Evolutionary conservation across 1,140 invertebrate genomes (phyloP), one percentile per base, ranked within the genome.

Genomic region (Tetragonula clypearis): DNA sequence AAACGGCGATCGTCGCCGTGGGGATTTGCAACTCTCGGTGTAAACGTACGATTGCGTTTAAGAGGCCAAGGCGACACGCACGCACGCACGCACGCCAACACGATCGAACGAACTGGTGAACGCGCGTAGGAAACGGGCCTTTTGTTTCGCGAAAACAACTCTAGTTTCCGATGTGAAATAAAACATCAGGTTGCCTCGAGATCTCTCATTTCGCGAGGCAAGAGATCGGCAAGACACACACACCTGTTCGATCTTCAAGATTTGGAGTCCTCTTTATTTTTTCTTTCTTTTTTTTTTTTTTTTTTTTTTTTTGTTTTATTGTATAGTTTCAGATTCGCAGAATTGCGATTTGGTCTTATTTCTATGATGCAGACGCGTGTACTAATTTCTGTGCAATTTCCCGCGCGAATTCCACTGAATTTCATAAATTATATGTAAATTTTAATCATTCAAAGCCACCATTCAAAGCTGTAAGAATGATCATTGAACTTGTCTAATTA

Each of bases 61-160:
- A 87, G 91, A 92, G 93, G 93, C 92, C 93, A 94, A 94, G 93
- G 93, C 92, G 89, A 92, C 91, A 91, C n/a, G 35, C 30, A 84
- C 86, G 88, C 85, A 91, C n/a, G 35, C 30, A 84, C 86, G 88
- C 85, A 78, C 76, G 69, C 83, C 78, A 75, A 86, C 84, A 88
- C 85, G 80, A 79, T 78, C 55, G 23, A 49, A 17, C 23, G 21
- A 69, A 58, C 62, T 60, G 89, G 92, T 90, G 92, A 93, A 92
- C 90, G 92, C 89, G 90, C 89, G 87, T 88, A 90, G 92, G 89
- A 92, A 92, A 93, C 88, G 82, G 86, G 84, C 69, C 35, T 35
- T 1, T 35, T 35, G 35, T 35, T 35, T 53, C 72, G 73, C 58
- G 49, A 69, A 68, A 58, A 30, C 23, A 11, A 14, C 71, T 21